Conservation (phyloP, 2,888 invertebrate species). For the Agonopterix alstromeriana region DNA sequence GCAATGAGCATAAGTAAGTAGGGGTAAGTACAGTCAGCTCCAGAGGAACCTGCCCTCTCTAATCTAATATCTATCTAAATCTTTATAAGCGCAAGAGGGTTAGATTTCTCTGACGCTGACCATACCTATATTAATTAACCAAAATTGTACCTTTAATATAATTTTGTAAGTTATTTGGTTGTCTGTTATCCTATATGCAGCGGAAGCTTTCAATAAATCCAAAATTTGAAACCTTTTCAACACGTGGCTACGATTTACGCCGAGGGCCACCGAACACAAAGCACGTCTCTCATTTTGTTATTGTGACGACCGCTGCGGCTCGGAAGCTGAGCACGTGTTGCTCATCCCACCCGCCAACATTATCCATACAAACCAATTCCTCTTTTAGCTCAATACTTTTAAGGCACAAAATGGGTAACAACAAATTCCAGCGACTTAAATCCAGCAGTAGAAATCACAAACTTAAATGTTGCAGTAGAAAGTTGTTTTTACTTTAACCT, state of each 20-base stretch:
- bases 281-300: conserved; percentile 58
- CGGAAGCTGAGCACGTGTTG: conserved; percentile 61
- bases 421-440: conserved; percentile 9
- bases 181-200: too few species aligned
- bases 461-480: conserved; percentile 20
- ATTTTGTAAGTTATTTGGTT: too few species aligned
- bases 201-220: background rate
- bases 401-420: conserved; percentile 20
- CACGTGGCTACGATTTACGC: conserved; percentile 50
- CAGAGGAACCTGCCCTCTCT: too few species aligned
- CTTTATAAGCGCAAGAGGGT: too few species aligned
- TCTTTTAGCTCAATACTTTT: conserved; percentile 16
- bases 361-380: conserved; percentile 23
- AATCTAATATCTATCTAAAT: too few species aligned
- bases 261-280: conserved; percentile 46
- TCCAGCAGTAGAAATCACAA: conserved; percentile 11
- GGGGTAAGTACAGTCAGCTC: too few species aligned
- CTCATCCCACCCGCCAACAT: conserved; percentile 37
- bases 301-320: conserved; percentile 53
- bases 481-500: conserved; percentile 23
- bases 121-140: too few species aligned
- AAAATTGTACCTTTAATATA: too few species aligned
- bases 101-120: too few species aligned
- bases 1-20: too few species aligned
- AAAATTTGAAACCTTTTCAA: conserved; percentile 49